A percentile compares a stretch with the other conserved stretches of the same genome.
These are phyloP conservation scores for Solenopsis fugax DNA, from an alignment of 1,140 invertebrate species.

Conservation along the genomic window DNA sequence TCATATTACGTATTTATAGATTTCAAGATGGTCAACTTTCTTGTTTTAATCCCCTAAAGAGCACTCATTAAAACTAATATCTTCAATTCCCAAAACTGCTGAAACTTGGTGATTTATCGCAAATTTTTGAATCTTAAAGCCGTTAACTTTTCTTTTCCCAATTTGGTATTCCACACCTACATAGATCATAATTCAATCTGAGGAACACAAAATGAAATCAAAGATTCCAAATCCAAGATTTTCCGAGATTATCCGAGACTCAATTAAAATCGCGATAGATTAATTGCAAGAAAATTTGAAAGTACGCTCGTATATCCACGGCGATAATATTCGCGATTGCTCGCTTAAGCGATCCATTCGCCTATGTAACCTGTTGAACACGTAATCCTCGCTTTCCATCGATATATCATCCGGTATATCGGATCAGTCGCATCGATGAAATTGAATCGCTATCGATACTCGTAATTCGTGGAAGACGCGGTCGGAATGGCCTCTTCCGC, in stretches of 20 bases:
- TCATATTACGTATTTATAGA: not conserved
- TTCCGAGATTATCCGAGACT: not conserved
- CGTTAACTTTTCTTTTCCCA: not conserved
- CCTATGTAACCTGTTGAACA: constrained; percentile 56
- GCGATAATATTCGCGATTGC: constrained; percentile 20
- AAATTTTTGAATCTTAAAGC: not conserved
- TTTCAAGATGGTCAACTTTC: not conserved
- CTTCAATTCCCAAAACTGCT: not conserved
- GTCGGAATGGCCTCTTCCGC: constrained; percentile 25
- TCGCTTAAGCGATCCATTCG: constrained; percentile 25
- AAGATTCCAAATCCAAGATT: not conserved
- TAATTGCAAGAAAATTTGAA: constrained; percentile 27
- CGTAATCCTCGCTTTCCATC: constrained; percentile 47
- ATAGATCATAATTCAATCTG: not conserved
- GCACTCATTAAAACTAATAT: not conserved
- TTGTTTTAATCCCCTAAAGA: not conserved
- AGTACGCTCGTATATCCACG: not conserved
- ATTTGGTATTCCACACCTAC: not conserved
- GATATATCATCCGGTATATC: constrained; percentile 33
- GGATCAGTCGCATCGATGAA: constrained; percentile 33
- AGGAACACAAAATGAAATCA: not conserved
- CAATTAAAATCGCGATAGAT: not conserved
- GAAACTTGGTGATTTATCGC: not conserved
- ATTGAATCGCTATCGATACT: constrained; percentile 46
- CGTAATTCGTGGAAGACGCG: constrained; percentile 8